phyloP scores from a whole-genome alignment of 2,888 invertebrate genomes.

The Hipparchia sbordonii region DNA sequence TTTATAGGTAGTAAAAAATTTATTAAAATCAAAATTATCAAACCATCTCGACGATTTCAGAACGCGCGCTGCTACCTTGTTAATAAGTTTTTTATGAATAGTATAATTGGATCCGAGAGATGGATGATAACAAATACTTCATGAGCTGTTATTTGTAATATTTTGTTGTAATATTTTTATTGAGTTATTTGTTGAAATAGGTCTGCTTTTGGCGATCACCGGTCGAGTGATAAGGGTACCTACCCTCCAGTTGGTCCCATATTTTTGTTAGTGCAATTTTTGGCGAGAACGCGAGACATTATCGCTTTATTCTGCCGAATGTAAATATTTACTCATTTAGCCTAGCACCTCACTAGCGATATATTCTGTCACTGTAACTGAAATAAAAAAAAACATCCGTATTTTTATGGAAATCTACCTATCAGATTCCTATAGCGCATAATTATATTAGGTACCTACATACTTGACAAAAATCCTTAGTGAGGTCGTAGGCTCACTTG shows the following conservation, averaged over 20 bases:
- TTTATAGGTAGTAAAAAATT: not conserved
- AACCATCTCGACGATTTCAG: slow-evolving; percentile 30
- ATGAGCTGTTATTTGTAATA: not conserved
- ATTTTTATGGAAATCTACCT: not conserved
- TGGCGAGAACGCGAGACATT: slow-evolving; percentile 50
- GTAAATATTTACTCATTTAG: slow-evolving; percentile 72
- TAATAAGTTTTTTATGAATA: slow-evolving; percentile 29
- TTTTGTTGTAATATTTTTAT: not conserved
- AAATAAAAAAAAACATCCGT: not conserved
- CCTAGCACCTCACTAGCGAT: slow-evolving; percentile 1
- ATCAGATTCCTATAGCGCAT: not conserved
- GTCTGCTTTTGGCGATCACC: slow-evolving; percentile 46
- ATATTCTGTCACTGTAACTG: not conserved
- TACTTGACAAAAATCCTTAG: not conserved
- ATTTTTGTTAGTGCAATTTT: slow-evolving; percentile 81
- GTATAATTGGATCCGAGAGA: slow-evolving; percentile 28
- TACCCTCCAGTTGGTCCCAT: slow-evolving; percentile 51
- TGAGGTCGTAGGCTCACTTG: slow-evolving; percentile 52
- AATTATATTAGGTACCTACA: too few species aligned
- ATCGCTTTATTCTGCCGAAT: slow-evolving; percentile 55
- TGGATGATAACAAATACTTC: slow-evolving; percentile 10
- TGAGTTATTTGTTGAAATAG: slow-evolving; percentile 7
- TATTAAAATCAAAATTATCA: too few species aligned
- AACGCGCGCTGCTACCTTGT: slow-evolving; percentile 39
- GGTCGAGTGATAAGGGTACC: slow-evolving; percentile 48